A percentile compares a stretch with the other conserved stretches of the same genome.
phyloP scores from a whole-genome alignment of 2,888 invertebrate species.

The Ctenicera cuprea region DNA sequence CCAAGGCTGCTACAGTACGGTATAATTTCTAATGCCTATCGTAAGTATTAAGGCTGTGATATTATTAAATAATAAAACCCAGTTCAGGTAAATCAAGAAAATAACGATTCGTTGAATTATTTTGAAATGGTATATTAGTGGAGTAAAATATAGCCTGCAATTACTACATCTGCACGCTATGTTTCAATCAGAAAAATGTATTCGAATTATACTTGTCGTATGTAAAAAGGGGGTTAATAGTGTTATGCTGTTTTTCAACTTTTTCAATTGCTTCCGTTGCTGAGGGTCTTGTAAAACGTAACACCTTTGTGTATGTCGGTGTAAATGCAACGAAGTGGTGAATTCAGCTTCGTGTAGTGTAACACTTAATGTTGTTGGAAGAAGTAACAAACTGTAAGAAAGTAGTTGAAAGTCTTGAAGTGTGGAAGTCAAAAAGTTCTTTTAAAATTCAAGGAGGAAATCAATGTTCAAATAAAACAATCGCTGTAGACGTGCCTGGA shows the following conservation, averaged over 20 bases:
- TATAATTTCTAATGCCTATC: too few relatives aligned
- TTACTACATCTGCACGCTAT: constrained; percentile 10
- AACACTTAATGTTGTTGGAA: constrained; percentile 2
- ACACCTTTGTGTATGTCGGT: too few relatives aligned
- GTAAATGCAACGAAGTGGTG: too few relatives aligned
- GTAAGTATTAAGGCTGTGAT: too few relatives aligned
- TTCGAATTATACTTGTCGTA: not conserved
- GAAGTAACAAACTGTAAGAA: constrained; percentile 27
- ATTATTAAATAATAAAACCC: too few relatives aligned
- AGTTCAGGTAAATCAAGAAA: too few relatives aligned
- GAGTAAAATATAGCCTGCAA: not conserved
- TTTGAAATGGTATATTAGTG: not conserved
- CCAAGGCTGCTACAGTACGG: too few relatives aligned
- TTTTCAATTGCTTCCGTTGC: not conserved
- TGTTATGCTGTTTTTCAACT: not conserved
- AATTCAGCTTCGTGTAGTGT: not conserved
- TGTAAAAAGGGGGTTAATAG: not conserved
- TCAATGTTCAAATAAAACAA: constrained; percentile 54
- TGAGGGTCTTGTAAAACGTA: too few relatives aligned
- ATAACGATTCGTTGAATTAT: not conserved
- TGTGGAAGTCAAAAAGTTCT: constrained; percentile 39
- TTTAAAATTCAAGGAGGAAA: constrained; percentile 47
- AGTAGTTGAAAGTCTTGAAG: constrained; percentile 42
- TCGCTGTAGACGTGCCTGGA: constrained; percentile 51
- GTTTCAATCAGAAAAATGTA: constrained; percentile 15